A percentile compares a stretch with the other conserved stretches of the same genome.
Conservation (phyloP, 2,888 invertebrate species). For the Dinocampus coccinellae region DNA sequence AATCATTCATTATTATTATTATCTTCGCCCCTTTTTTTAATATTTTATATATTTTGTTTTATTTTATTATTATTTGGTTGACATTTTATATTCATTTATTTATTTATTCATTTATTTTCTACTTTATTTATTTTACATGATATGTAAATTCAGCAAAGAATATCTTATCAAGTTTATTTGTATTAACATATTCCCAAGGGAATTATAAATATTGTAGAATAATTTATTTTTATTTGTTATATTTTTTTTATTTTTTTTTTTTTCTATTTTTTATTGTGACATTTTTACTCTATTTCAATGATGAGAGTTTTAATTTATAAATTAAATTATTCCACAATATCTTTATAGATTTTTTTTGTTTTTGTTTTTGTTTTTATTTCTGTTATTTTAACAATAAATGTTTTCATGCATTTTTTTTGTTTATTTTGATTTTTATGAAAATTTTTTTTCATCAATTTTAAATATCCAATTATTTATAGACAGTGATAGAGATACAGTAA, state of each 20-base stretch:
- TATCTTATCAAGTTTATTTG: background rate
- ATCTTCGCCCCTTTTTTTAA: too few relatives aligned
- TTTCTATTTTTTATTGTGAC: too few relatives aligned
- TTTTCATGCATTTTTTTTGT: background rate
- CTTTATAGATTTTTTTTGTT: too few relatives aligned
- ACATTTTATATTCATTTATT: too few relatives aligned
- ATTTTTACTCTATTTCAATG: background rate
- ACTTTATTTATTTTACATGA: constrained; percentile 20
- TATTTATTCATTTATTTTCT: too few relatives aligned
- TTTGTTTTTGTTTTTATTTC: background rate
- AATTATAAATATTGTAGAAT: constrained; percentile 21
- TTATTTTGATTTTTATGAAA: background rate
- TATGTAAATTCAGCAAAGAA: constrained; percentile 29
- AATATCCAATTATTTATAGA: too few relatives aligned
- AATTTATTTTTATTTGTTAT: constrained; percentile 10
- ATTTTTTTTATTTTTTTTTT: too few relatives aligned
- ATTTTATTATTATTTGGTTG: background rate
- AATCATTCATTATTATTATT: too few relatives aligned
- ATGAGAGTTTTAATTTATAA: background rate
- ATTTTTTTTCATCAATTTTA: too few relatives aligned
- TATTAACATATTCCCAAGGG: background rate
- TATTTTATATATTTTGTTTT: background rate
- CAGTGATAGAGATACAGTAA: background rate
- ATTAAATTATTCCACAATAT: background rate
- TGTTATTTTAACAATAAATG: background rate